Base-by-base conservation (phyloP, 1,140 invertebrate species). In the Hyphantria cunea region DNA sequence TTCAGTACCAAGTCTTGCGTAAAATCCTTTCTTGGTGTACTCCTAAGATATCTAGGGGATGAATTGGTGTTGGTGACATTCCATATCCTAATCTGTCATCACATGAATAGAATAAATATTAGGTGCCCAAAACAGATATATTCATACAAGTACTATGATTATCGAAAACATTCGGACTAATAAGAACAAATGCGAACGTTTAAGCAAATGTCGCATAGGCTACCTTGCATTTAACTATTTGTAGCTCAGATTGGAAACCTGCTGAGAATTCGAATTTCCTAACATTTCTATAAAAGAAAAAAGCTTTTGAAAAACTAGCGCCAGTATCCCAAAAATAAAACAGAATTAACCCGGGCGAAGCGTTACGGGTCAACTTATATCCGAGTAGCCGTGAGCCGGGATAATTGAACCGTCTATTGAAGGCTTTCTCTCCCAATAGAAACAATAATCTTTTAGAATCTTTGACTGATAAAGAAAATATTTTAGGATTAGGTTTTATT, bases 331-430 rank as follows among this genome's bases (percentile, higher is more conserved):
- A 9, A 55, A 37, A 44, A 55, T 55, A 55, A 55, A 44, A 42
- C 31, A 55, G 17, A 25, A 42, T 55, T 55, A 45, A 55, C 44
- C 25, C 53, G 53, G 53, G 53, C 45, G 9, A 31, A 54, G 41
- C 41, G 41, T n/a, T 13, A 25, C 17, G 42, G 13, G 42, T 31
- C 12, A 31, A 42, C 39, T 42, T 42, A 44, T 34, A 52, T 37
- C 14, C 51, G 49, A 32, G 49, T 32, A 44, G 12, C 17, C 11
- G 17, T 34, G 10, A 44, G 33, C 9, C 42, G 41, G 41, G 42
- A 39, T 45, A 55, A 55, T 25, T 47, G 42, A 47, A 47, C 44
- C 13, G 53, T 47, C 42, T 33, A 55, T 47, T 47, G 52, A 34
- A 47, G 17, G 12, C 34, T 47, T 45, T 15, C 33, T 42, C 10